Percentiles rank a stretch among this genome's conserved stretches.
Evolutionary conservation across 2,888 invertebrate genomes (phyloP).

Genomic region (Sphaerophoria taeniata): DNA sequence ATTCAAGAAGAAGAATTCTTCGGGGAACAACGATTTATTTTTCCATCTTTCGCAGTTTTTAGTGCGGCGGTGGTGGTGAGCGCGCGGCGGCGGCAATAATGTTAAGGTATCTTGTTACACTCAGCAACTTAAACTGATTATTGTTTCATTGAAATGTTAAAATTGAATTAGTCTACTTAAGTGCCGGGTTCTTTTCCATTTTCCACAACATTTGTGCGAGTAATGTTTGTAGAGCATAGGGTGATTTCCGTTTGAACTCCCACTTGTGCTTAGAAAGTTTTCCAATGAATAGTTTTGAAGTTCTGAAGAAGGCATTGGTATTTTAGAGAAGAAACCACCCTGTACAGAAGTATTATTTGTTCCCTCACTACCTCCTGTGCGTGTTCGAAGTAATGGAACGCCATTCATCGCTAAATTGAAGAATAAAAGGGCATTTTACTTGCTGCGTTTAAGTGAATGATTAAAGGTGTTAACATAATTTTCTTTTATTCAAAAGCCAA

Average conservation of each 20-base stretch:
- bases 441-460: slow-evolving; percentile 16
- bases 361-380: neutral
- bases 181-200: slow-evolving; percentile 21
- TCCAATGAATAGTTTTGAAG: neutral
- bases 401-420: neutral
- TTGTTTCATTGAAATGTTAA: slow-evolving; percentile 28
- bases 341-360: neutral
- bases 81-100: slow-evolving; percentile 14
- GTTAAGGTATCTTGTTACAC: slow-evolving; percentile 37
- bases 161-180: slow-evolving; percentile 28
- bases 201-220: slow-evolving; percentile 33
- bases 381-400: slow-evolving; percentile 5
- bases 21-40: neutral
- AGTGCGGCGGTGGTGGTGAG: neutral
- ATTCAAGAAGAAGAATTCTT: too few species aligned
- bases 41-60: neutral
- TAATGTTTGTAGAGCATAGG: neutral
- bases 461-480: slow-evolving; percentile 14
- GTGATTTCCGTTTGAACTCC: neutral
- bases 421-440: neutral
- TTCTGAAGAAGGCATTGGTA: neutral
- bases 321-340: neutral
- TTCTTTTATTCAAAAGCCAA: neutral
- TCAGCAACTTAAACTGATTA: slow-evolving; percentile 22
- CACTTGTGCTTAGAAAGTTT: neutral